These are phyloP conservation scores for Drosophila persimilis DNA, from an alignment of 1,140 invertebrate species.

Conservation along the genomic window DNA sequence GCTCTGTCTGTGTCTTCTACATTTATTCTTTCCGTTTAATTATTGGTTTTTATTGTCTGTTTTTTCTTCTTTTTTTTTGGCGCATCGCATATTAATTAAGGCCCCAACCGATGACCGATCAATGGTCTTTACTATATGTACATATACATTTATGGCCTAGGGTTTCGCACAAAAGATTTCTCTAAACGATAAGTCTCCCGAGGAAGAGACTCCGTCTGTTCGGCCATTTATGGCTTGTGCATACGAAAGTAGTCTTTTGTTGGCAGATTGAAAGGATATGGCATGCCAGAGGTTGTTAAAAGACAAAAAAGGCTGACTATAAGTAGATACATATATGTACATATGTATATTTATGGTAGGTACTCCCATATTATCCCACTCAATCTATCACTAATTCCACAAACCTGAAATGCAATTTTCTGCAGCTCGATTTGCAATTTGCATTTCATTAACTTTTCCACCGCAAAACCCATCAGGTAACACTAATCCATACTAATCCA, in stretches of 20 bases:
- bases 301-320: constrained; percentile 19
- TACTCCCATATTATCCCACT: no score
- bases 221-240: constrained; percentile 53
- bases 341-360: constrained; percentile 12
- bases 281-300: constrained; percentile 20
- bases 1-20: constrained; percentile 1
- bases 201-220: constrained; percentile 1
- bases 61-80: constrained; percentile 24
- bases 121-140: constrained; percentile 49
- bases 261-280: constrained; percentile 27
- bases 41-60: constrained; percentile 45
- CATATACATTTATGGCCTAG: constrained; percentile 42
- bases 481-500: constrained; percentile 6
- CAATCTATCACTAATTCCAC: no score
- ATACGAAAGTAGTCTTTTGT: constrained; percentile 61
- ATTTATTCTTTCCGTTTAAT: constrained; percentile 44
- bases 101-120: constrained; percentile 23
- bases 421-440: not conserved
- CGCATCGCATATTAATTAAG: constrained; percentile 58
- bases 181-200: constrained; percentile 45
- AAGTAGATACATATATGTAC: constrained; percentile 28
- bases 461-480: constrained; percentile 15
- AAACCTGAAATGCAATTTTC: not conserved
- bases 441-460: constrained; percentile 7
- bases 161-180: constrained; percentile 46